These are phyloP conservation scores for Monodelphis domestica DNA, from an alignment of 2,797 vertebrate species.

Conservation along the genomic window DNA sequence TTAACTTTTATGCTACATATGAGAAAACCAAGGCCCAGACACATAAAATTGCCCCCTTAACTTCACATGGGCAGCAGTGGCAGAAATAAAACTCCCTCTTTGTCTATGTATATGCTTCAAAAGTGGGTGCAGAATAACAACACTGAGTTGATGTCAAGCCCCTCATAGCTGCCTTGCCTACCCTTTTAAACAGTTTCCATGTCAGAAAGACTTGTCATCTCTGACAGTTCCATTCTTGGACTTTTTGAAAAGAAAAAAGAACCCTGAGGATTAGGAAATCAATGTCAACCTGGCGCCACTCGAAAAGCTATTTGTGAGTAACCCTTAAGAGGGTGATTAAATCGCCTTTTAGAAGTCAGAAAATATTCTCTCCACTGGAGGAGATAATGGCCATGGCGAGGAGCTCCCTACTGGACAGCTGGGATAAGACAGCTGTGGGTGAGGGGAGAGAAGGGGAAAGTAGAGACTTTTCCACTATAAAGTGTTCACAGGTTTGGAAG, in stretches of 20 bases:
- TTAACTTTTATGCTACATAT: not conserved
- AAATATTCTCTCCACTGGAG: not conserved
- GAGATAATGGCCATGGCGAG: slow-evolving; percentile 10
- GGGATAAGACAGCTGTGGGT: not conserved
- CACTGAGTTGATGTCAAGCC: not conserved
- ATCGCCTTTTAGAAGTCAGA: not conserved
- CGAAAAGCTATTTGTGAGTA: slow-evolving; percentile 9
- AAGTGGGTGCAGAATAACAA: not conserved
- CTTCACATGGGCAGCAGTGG: not conserved
- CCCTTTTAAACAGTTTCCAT: not conserved
- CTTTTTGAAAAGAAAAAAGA: slow-evolving; percentile 24
- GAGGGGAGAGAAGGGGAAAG: not conserved
- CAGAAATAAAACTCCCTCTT: not conserved
- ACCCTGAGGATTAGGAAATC: not conserved
- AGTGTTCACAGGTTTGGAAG: not conserved
- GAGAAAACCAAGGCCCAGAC: not conserved
- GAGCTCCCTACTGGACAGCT: not conserved
- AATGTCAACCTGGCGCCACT: not conserved
- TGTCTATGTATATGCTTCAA: not conserved
- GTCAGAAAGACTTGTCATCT: not conserved
- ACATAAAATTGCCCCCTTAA: not conserved
- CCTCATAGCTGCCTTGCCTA: not conserved
- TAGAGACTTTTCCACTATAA: not conserved
- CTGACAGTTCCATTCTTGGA: not conserved
- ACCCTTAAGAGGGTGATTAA: not conserved